These are phyloP conservation scores for Drosophila mulleri DNA, from an alignment of 2,888 invertebrate species.

Conservation along the genomic window DNA sequence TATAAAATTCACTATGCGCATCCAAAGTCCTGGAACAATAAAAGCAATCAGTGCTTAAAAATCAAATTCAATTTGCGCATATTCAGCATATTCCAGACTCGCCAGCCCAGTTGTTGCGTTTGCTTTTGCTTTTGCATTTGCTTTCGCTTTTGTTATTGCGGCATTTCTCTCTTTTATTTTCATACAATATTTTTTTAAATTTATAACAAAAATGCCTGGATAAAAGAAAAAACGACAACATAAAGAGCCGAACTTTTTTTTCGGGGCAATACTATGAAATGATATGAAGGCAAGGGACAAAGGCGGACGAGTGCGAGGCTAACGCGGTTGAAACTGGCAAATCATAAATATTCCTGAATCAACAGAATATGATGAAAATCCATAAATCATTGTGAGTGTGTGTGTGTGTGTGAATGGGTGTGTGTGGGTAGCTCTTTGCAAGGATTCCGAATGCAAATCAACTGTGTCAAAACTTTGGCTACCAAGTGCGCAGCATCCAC, in stretches of 20 bases:
- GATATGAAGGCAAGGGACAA: conserved; percentile 32
- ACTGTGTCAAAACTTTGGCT: conserved; percentile 78
- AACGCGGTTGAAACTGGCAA: conserved; percentile 61
- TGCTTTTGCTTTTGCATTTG: conserved; percentile 33
- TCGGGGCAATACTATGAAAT: conserved; percentile 30
- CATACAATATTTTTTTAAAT: conserved; percentile 57
- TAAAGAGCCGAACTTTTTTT: conserved; percentile 4
- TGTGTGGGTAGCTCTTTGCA: conserved; percentile 41
- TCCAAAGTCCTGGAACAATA: conserved; percentile 62
- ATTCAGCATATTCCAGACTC: conserved; percentile 70
- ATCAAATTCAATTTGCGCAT: conserved; percentile 80
- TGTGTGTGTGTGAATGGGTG: conserved; percentile 4
- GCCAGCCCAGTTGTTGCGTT: conserved; percentile 22
- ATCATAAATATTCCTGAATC: conserved; percentile 83
- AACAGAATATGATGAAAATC: conserved; percentile 83
- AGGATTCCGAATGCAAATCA: conserved; percentile 81
- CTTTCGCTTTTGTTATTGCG: conserved; percentile 39
- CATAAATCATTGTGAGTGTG: conserved; percentile 79
- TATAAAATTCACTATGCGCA: conserved; percentile 54
- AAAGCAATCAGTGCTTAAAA: conserved; percentile 79
- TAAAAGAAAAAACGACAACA: conserved; percentile 21
- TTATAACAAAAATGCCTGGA: conserved; percentile 56
- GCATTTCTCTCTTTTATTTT: conserved; percentile 46
- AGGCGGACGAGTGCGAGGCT: conserved; percentile 30
- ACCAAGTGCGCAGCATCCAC: conserved; percentile 70